A percentile compares a stretch with the other conserved stretches of the same genome.
Conservation (phyloP, 2,888 invertebrate genomes). For the Nasonia oneida region DNA sequence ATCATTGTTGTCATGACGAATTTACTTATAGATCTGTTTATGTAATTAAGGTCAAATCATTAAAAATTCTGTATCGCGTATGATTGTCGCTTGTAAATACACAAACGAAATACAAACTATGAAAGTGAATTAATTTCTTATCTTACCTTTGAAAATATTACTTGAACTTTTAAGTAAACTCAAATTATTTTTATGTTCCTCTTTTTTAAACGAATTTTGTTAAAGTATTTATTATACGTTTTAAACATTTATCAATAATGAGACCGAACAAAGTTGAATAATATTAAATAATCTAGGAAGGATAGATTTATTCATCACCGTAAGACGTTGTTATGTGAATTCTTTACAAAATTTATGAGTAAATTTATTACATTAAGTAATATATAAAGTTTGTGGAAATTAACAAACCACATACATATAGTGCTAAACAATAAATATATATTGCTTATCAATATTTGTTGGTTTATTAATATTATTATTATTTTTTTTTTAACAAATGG, state of each 20-base stretch:
- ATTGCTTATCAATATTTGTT: constrained; percentile 12
- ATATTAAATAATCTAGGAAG: constrained; percentile 9
- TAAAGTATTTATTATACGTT: constrained; percentile 39
- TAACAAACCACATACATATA: background rate
- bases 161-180: constrained; percentile 17
- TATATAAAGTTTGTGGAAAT: constrained; percentile 26
- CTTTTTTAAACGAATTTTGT: constrained; percentile 29
- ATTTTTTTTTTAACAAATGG: background rate
- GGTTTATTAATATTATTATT: no score
- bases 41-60: constrained; percentile 55
- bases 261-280: constrained; percentile 47
- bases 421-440: constrained; percentile 21
- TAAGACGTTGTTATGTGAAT: background rate
- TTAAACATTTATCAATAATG: constrained; percentile 24
- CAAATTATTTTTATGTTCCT: constrained; percentile 23
- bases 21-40: constrained; percentile 60
- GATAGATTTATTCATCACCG: constrained; percentile 17
- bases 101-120: constrained; percentile 43
- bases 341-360: constrained; percentile 3
- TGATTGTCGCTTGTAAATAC: constrained; percentile 61
- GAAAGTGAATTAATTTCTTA: constrained; percentile 45
- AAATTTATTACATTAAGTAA: constrained; percentile 20
- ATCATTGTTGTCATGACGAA: constrained; percentile 60
- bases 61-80: constrained; percentile 42
- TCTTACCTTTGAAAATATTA: constrained; percentile 21